Conservation (phyloP, 2,113 vertebrate genomes). For the Malurus elegans region DNA sequence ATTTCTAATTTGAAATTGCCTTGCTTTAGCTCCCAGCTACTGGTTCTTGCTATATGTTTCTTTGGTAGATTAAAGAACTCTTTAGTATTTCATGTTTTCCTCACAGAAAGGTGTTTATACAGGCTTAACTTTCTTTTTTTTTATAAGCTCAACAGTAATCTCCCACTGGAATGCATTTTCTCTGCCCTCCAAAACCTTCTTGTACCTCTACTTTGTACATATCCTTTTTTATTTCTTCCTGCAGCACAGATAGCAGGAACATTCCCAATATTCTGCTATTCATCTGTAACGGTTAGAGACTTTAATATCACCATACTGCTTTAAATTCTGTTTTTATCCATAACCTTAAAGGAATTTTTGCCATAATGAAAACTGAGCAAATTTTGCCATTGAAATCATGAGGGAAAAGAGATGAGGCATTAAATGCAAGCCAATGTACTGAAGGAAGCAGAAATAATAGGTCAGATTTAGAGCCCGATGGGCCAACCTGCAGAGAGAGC, state of each 20-base stretch:
- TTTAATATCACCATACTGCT: neutral
- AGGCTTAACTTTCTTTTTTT: slow-evolving; percentile 1
- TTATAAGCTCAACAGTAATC: neutral
- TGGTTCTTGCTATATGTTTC: neutral
- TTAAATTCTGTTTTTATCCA: neutral
- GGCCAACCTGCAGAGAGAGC: neutral
- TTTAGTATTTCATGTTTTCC: slow-evolving; percentile 9
- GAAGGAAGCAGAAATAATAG: slow-evolving; percentile 6
- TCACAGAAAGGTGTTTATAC: neutral
- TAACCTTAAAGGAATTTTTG: neutral
- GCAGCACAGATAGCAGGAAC: neutral
- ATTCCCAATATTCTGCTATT: neutral
- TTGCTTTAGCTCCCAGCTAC: slow-evolving; percentile 30
- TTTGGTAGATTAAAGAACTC: slow-evolving; percentile 4
- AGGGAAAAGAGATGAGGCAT: neutral
- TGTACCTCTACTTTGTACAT: neutral
- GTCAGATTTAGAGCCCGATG: neutral
- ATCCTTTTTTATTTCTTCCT: neutral
- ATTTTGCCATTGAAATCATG: neutral
- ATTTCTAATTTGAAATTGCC: slow-evolving; percentile 41
- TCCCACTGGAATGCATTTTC: neutral
- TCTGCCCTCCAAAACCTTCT: neutral
- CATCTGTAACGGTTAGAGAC: neutral
- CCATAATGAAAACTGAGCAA: neutral
- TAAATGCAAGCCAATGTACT: neutral